Evolutionary conservation across 2,888 invertebrate species (phyloP), one percentile per base, ranked within the genome.

Genomic region (Petrolisthes manimaculis): DNA sequence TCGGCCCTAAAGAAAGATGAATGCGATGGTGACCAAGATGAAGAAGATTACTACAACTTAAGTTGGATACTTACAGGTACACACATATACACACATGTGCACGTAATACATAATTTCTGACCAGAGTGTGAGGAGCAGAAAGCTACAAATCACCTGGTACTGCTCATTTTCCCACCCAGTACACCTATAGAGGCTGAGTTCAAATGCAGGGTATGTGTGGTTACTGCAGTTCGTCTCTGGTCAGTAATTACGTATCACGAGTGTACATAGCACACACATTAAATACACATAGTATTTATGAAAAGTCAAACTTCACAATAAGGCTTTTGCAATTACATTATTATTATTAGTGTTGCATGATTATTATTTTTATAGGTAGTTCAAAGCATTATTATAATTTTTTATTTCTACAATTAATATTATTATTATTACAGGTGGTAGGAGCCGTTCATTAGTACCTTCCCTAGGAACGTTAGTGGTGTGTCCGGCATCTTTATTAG

Each of bases 401-500:
- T 14, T 9, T 9, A 21, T 14, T 37, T 3, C 8, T 14, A 18
- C 2, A 81, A 81, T 14, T 69, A 5, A 71, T 14, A 67, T 14
- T 67, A 67, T 67, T n/a, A n/a, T n/a, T 54, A 9, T 79, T 79
- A 21, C 78, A 79, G 78, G 78, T 54, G 21, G 37, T 37, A 37
- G 37, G 37, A 37, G 37, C 37, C 37, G 2, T n/a, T 86, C 86
- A 14, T 56, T 92, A 0, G 91, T 92, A 71, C 91, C 91, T 0
- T 91, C 92, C 24, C 83, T 96, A 14, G 96, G 96, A 37, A 97
- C 97, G 0, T 94, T 99, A n/a, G 96, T 99, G 0, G 95, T 99
- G 1, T 97, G 98, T 92, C 98, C 98, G 0, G 97, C 98, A 3
- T 97, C 97, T 77, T 94, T 99, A 80, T 94, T 99, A 86, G 95